Base-by-base conservation (phyloP, 2,888 invertebrate species). In the Campopleginae sp. region DNA sequence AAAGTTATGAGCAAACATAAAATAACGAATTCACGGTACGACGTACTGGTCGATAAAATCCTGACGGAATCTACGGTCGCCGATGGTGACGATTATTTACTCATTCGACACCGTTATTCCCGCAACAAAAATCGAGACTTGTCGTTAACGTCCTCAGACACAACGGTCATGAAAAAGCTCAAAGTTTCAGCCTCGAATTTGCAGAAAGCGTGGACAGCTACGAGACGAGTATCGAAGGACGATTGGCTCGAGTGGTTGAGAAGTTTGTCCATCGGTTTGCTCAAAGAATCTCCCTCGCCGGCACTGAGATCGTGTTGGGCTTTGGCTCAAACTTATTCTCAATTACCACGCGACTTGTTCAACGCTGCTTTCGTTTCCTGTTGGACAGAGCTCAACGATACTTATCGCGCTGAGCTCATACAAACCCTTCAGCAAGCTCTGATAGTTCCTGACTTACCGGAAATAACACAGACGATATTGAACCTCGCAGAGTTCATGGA, bases 401-500 rank as follows among this genome's bases (percentile, higher is more conserved):
- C 95, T 0, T 96, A 97, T 81, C 98, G 98, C 87, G 95, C 96
- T 58, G 98, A 98, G 90, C 95, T 99, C 2, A 97, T 99, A 10
- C 95, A 96, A 76, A 98, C 98, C 44, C 94, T 99, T 44, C 97
- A 98, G 89, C 97, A 98, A 92, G 99, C 99, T 0, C 94, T 99
- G 8, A 96, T 96, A 83, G 98, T 98, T 0, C 98, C 98, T 5
- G 99, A 99, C 92, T 96, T 99, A 78, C 98, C 99, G 0, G 99
- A 99, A 93, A 97, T 99, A 65, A 99, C 98, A 0, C 99, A 99
- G 91, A 98, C 98, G 0, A 97, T 99, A 85, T 95, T 99, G 17
- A 99, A 99, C 94, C 94, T 99, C 86, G 99, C 99, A 0, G 99
- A 99, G 94, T 99, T 99, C 91, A 99, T 99, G 98, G 99, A 99